Conservation (phyloP, 2,113 vertebrate species). For the Eurystomus gularis region DNA sequence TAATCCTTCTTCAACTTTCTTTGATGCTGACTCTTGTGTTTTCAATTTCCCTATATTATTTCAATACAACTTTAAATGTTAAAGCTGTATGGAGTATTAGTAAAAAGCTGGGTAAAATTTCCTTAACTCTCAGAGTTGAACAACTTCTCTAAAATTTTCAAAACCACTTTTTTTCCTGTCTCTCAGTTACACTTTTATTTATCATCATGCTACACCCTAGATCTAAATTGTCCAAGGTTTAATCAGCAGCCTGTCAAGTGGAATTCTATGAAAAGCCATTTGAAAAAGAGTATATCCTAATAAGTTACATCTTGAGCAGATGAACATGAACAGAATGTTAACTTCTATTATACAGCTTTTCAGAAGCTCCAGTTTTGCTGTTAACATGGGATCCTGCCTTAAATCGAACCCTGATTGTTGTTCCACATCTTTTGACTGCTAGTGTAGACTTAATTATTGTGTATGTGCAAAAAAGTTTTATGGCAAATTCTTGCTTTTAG, state of each 20-base stretch:
- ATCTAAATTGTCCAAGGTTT: not conserved
- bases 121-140: not conserved
- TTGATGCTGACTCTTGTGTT: not conserved
- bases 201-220: not conserved
- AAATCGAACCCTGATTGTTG: not conserved
- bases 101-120: not conserved
- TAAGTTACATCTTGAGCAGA: not conserved
- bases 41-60: not conserved
- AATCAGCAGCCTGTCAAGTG: not conserved
- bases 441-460: not conserved
- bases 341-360: not conserved
- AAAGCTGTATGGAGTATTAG: not conserved
- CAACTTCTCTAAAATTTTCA: not conserved
- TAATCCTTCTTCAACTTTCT: not conserved
- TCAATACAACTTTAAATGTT: not conserved
- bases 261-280: not conserved
- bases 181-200: not conserved
- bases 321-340: not conserved
- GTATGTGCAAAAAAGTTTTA: not conserved
- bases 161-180: not conserved
- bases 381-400: not conserved
- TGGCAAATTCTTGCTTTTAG: not conserved
- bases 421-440: not conserved
- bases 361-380: not conserved
- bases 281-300: not conserved